Percentiles rank a stretch among this genome's conserved stretches.
Evolutionary conservation across 2,113 vertebrate species (phyloP).

Genomic region (Atrichornis clamosus): DNA sequence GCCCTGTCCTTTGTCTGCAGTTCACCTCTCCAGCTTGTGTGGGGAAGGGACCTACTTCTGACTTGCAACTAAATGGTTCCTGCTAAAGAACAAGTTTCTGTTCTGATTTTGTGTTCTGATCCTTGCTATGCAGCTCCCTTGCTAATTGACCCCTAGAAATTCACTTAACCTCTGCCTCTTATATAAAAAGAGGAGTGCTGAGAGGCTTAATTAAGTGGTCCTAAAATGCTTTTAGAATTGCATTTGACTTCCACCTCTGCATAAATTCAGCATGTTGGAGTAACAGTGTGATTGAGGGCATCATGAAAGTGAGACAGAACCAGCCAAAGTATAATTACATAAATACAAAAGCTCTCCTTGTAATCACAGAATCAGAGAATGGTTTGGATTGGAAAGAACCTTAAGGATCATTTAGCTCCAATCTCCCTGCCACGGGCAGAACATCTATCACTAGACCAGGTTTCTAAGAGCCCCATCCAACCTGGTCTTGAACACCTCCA

Average conservation of each 20-base stretch:
- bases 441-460: neutral
- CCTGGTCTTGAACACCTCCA: neutral
- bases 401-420: neutral
- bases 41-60: neutral
- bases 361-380: neutral
- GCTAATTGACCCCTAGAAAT: neutral
- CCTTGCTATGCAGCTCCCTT: neutral
- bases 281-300: neutral
- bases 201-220: slow-evolving; percentile 7
- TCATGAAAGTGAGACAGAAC: neutral
- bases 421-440: neutral
- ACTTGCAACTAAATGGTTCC: neutral
- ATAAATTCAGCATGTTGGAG: neutral
- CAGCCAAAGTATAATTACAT: neutral
- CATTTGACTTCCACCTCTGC: neutral
- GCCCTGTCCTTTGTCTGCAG: neutral
- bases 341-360: neutral
- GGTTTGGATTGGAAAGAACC: neutral
- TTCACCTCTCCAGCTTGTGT: neutral
- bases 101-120: neutral
- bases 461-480: neutral
- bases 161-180: slow-evolving; percentile 12
- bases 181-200: neutral
- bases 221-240: slow-evolving; percentile 12
- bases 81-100: neutral